Evolutionary conservation across 2,888 invertebrate species (phyloP), one percentile per base, ranked within the genome.

Genomic region (Blera fallax): DNA sequence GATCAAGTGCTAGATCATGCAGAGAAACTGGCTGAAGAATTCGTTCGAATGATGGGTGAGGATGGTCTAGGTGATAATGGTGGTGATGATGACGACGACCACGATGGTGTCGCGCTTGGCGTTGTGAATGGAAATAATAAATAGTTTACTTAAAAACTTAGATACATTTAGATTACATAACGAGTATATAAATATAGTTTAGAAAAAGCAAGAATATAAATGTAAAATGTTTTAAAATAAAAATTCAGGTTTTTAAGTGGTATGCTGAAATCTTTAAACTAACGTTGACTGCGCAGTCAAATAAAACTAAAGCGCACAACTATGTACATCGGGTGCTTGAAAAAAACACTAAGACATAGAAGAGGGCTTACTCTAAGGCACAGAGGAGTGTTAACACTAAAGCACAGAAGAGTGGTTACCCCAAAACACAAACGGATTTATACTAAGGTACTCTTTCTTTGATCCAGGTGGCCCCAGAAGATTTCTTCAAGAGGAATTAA

Each of bases 1-100:
- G 88, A 89, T 40, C 89, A 89, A 37, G 76, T 88, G 8, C 56
- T 89, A 10, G 87, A 88, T 21, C 88, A 88, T 62, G 88, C 89
- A 1, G 88, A 89, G 74, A 87, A 87, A 29, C 87, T 89, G 34
- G 89, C 89, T 3, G 88, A 88, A 48, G 87, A 88, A 48, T 89
- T 89, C 62, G 88, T 87, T 24, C 79, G 87, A 52, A 73, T 89
- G 48, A 87, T 88, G 72, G 81, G 77, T 10, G 88, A 88, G 29
- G 87, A 81, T 2, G 85, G 81, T 0, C 48, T 79, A 2, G 73
- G 56, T 45, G 83, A 74, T 27, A 74, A 64, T 0, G 52, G 65
- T 5, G 77, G 60, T n/a, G 67, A 73, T 2, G 78, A 54, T 24
- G 70, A n/a, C n/a, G n/a, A n/a, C n/a, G n/a, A n/a, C n/a, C n/a